Evolutionary conservation across 2,797 vertebrate genomes (phyloP).

Genomic region (Bovichtus variegatus): DNA sequence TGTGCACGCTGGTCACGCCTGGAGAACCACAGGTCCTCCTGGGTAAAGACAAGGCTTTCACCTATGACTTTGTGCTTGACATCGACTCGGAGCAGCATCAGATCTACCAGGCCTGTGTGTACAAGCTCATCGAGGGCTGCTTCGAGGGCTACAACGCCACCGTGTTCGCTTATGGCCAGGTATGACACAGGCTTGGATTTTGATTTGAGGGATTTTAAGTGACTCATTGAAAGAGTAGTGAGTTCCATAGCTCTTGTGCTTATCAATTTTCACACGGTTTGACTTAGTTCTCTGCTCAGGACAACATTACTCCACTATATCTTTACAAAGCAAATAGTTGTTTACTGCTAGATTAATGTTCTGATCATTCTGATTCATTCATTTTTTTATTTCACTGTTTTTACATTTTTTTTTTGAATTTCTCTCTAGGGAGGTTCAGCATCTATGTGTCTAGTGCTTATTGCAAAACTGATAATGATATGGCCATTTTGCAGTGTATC

Average conservation of each 20-base stretch:
- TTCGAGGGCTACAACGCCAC: slow-evolving; percentile 98
- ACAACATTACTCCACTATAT: too few species aligned
- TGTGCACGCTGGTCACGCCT: slow-evolving; percentile 94
- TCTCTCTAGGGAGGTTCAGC: background rate
- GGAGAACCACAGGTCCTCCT: slow-evolving; percentile 97
- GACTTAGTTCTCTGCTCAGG: too few species aligned
- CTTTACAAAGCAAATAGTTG: too few species aligned
- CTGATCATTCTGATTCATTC: too few species aligned
- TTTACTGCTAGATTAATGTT: too few species aligned
- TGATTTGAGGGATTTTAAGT: background rate
- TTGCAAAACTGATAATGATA: background rate
- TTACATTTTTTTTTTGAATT: background rate
- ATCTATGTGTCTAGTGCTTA: background rate
- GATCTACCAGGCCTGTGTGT: slow-evolving; percentile 90
- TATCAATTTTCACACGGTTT: too few species aligned
- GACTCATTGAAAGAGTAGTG: background rate
- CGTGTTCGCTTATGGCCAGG: slow-evolving; percentile 97
- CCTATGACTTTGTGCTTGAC: slow-evolving; percentile 97
- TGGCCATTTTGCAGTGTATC: background rate
- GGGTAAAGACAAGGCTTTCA: slow-evolving; percentile 99
- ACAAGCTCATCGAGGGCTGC: slow-evolving; percentile 96
- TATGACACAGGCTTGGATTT: slow-evolving; percentile 51
- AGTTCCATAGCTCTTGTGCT: background rate
- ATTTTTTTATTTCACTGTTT: too few species aligned
- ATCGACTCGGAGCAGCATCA: slow-evolving; percentile 90